Percentiles rank a stretch among this genome's conserved stretches.
phyloP scores from a whole-genome alignment of 2,888 invertebrate genomes.

The Ormyrus thymus region DNA sequence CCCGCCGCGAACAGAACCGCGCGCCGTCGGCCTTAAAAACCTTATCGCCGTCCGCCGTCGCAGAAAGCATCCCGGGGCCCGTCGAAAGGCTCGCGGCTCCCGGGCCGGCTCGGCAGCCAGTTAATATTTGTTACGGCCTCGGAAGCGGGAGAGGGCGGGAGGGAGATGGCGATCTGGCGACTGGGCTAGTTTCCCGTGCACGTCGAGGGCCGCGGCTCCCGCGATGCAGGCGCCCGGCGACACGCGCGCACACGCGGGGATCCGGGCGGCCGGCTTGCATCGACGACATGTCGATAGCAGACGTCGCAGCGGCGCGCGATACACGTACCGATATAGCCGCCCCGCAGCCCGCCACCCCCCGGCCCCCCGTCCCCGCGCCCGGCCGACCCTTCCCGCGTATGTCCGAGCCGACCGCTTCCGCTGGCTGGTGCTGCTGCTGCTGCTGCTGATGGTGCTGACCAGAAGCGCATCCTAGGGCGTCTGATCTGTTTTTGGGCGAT shows the following conservation, averaged over 20 bases:
- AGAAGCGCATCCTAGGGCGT: neutral
- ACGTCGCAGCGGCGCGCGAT: conserved; percentile 66
- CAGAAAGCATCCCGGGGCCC: neutral
- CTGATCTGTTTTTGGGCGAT: too few relatives aligned
- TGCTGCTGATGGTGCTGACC: neutral
- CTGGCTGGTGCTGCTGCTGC: too few relatives aligned
- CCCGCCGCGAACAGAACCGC: neutral
- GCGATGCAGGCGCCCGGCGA: conserved; percentile 16
- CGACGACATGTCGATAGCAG: conserved; percentile 75
- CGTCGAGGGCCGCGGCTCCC: conserved; percentile 50
- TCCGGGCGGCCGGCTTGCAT: conserved; percentile 63
- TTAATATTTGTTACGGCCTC: conserved; percentile 66
- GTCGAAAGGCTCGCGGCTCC: neutral
- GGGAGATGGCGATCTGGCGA: conserved; percentile 67
- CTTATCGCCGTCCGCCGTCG: neutral
- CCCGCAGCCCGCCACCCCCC: conserved; percentile 59
- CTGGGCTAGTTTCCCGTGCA: conserved; percentile 68
- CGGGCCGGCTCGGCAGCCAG: conserved; percentile 59
- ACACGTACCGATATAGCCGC: conserved; percentile 68
- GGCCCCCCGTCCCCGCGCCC: conserved; percentile 47
- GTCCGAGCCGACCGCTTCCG: neutral
- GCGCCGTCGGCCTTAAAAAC: neutral
- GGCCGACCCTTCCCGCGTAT: conserved; percentile 30
- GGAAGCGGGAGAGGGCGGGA: neutral
- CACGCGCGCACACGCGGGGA: conserved; percentile 1